A percentile compares a stretch with the other conserved stretches of the same genome.
phyloP scores from a whole-genome alignment of 2,888 invertebrate genomes.

The Meteorus cinctellus region DNA sequence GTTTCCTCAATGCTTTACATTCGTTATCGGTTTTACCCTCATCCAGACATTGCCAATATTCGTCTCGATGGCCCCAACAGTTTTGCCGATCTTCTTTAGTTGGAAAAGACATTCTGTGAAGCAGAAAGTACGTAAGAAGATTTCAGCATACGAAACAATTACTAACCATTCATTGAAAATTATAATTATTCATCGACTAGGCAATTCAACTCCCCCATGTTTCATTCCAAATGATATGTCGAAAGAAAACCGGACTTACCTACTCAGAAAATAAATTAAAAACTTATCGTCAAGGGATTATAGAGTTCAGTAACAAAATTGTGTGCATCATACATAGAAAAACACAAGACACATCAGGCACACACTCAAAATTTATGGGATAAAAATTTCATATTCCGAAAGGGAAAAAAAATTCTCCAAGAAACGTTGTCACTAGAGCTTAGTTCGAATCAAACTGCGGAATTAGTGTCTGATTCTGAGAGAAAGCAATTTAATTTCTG shows the following conservation, averaged over 20 bases:
- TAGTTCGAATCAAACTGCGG: not conserved
- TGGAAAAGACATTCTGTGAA: slow-evolving; percentile 83
- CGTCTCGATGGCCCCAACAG: slow-evolving; percentile 91
- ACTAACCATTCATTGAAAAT: not conserved
- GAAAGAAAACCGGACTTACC: slow-evolving; percentile 44
- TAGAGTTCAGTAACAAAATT: slow-evolving; percentile 33
- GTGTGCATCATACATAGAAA: not conserved
- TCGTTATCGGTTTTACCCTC: slow-evolving; percentile 78
- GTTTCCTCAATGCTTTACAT: slow-evolving; percentile 82
- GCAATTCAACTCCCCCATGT: not conserved
- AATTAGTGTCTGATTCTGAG: slow-evolving; percentile 24
- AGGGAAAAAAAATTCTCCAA: slow-evolving; percentile 15
- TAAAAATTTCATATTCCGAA: not conserved
- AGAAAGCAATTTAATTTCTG: slow-evolving; percentile 34
- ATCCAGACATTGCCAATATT: slow-evolving; percentile 93
- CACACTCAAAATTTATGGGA: not conserved
- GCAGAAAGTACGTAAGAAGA: not conserved
- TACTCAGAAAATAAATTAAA: slow-evolving; percentile 14
- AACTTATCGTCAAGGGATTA: not conserved
- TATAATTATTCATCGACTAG: not conserved
- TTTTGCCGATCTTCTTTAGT: slow-evolving; percentile 84
- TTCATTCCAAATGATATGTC: not conserved
- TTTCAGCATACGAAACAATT: not conserved
- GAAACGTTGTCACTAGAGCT: slow-evolving; percentile 17
- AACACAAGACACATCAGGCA: not conserved